These are phyloP conservation scores for Pseudococcus viburni DNA, from an alignment of 2,888 invertebrate species.

Conservation along the genomic window DNA sequence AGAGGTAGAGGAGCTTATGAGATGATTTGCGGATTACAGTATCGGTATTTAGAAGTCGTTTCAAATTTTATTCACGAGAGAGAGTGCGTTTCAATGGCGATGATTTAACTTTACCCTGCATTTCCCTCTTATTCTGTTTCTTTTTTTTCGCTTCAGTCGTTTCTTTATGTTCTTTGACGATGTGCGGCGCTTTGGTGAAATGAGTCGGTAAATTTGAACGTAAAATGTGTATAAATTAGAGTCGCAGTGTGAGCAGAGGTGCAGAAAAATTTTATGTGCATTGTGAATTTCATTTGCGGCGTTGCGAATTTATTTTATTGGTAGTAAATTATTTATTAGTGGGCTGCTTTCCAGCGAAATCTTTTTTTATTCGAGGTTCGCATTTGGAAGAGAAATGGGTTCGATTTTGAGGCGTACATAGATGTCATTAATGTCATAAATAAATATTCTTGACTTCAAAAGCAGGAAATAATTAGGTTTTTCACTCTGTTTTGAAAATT, in stretches of 20 bases:
- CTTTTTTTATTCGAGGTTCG: neutral
- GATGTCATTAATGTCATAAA: too few relatives aligned
- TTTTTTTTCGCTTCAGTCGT: neutral
- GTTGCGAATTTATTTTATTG: neutral
- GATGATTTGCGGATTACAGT: constrained; percentile 26
- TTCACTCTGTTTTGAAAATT: too few relatives aligned
- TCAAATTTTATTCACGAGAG: neutral
- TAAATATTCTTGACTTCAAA: too few relatives aligned
- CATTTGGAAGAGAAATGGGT: too few relatives aligned
- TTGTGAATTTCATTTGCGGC: neutral
- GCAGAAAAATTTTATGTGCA: neutral
- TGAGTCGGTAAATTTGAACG: neutral
- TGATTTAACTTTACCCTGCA: neutral
- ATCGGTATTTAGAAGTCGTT: constrained; percentile 21
- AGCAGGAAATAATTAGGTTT: too few relatives aligned
- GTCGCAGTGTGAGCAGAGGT: neutral
- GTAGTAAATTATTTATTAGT: neutral
- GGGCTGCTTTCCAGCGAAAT: neutral
- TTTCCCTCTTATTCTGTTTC: neutral
- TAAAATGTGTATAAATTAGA: neutral
- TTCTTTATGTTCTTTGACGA: neutral
- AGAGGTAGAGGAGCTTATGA: neutral
- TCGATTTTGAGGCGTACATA: too few relatives aligned
- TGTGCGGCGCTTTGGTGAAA: neutral
- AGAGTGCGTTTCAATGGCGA: neutral